Percentiles rank a stretch among this genome's conserved stretches.
These are phyloP conservation scores for Pogona vitticeps DNA, from an alignment of 2,113 vertebrate genomes.

Conservation along the genomic window DNA sequence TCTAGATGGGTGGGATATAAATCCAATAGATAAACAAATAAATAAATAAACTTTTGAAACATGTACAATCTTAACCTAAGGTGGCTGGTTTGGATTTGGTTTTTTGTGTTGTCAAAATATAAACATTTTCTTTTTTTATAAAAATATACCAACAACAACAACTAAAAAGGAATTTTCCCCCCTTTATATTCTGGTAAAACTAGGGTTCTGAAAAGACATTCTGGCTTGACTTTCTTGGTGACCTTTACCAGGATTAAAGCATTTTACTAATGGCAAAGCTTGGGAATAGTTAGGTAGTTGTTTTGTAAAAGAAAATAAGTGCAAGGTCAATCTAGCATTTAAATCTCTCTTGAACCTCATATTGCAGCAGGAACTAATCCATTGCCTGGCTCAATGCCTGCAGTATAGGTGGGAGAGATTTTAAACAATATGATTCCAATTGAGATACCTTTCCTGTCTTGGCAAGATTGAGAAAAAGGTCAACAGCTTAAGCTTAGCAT, in stretches of 20 bases:
- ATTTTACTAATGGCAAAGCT: neutral
- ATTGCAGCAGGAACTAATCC: neutral
- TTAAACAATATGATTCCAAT: constrained; percentile 20
- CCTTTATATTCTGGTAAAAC: constrained; percentile 32
- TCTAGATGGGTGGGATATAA: too few relatives aligned
- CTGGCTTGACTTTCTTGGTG: constrained; percentile 54
- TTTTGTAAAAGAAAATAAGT: constrained; percentile 27
- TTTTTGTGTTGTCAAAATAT: constrained; percentile 16
- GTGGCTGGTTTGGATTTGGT: constrained; percentile 8
- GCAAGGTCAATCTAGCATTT: neutral
- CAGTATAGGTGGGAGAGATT: neutral
- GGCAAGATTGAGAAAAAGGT: neutral
- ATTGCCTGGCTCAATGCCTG: neutral
- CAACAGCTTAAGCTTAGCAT: constrained; percentile 5
- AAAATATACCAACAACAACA: too few relatives aligned
- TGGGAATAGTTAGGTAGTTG: constrained; percentile 1
- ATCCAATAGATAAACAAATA: too few relatives aligned
- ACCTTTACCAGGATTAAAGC: constrained; percentile 7
- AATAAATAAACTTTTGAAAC: constrained; percentile 34
- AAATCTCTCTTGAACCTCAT: constrained; percentile 14
- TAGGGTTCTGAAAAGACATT: constrained; percentile 19
- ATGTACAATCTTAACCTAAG: constrained; percentile 37
- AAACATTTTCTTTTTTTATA: constrained; percentile 29
- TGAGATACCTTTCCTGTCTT: neutral
- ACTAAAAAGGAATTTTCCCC: constrained; percentile 36